Evolutionary conservation across 1,140 invertebrate species (phyloP).

Genomic region (Brachionus angularis): DNA sequence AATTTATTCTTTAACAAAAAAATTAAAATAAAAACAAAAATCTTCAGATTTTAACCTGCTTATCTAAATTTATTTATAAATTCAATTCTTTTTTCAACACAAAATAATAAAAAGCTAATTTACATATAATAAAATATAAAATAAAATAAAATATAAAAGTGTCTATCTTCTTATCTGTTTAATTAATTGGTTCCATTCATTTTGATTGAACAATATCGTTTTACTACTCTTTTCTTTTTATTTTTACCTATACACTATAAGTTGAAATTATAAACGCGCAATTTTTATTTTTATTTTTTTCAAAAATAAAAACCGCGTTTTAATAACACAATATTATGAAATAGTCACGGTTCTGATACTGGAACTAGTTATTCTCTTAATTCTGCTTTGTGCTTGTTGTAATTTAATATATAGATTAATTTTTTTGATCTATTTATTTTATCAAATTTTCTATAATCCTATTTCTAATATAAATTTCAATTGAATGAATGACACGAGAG

Average conservation of each 20-base stretch:
- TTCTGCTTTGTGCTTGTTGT: background rate
- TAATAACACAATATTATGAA: conserved; percentile 11
- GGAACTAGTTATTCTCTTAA: background rate
- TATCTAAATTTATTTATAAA: conserved; percentile 33
- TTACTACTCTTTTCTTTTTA: conserved; percentile 6
- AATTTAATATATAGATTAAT: too few species aligned
- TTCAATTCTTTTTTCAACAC: too few species aligned
- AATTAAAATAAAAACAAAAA: too few species aligned
- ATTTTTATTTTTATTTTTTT: background rate
- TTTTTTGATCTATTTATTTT: too few species aligned
- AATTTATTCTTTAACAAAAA: too few species aligned
- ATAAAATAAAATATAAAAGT: too few species aligned
- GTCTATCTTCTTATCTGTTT: background rate
- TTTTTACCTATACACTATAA: too few species aligned
- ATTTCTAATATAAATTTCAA: too few species aligned
- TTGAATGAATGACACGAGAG: conserved; percentile 13
- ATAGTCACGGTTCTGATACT: background rate
- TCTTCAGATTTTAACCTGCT: too few species aligned
- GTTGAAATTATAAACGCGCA: background rate
- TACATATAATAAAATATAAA: too few species aligned
- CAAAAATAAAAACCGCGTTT: too few species aligned
- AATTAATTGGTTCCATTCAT: conserved; percentile 25
- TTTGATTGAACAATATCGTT: conserved; percentile 33
- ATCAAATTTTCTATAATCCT: background rate
- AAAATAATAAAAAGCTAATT: too few species aligned